Evolutionary conservation across 2,797 vertebrate genomes (phyloP), one percentile per base, ranked within the genome.

Genomic region (Etheostoma nigrum): DNA sequence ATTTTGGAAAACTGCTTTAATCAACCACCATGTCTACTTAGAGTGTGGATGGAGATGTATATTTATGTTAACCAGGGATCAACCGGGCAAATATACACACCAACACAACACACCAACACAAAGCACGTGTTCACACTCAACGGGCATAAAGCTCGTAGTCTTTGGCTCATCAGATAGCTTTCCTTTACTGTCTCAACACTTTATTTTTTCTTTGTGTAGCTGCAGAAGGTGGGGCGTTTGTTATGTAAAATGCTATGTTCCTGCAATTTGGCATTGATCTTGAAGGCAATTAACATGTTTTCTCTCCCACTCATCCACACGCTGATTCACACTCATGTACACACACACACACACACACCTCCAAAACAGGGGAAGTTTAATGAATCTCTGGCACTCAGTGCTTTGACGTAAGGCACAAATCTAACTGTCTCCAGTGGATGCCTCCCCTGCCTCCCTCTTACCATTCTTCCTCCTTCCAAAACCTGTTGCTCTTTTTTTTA

Each of bases 341-440:
- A 86, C 74, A 57, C 30, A 66, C 73, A 63, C 76, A 79, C 81
- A 86, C 74, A 63, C 76, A 79, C 81, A 86, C 84, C 82, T 88
- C 76, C 71, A 63, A 87, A 88, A 81, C 79, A 82, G 67, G 69
- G 74, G 54, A 84, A 79, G 80, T 90, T 93, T 91, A 90, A 94
- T 93, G 86, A 87, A 91, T 93, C 84, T 89, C 81, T 86, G 81
- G 88, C 90, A 87, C 84, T 91, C 77, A 71, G 47, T 66, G 79
- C 78, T 79, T 82, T 75, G 78, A 85, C 65, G 65, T 85, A 86
- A 79, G 70, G 73, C 82, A 83, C 89, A 83, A 86, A 89, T 82
- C 84, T 75, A 62, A 78, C 66, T 1, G 81, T 91, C 87, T 88
- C 90, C 58, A 58, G 84, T 82, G 88, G 70, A 85, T 68, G 57